Conservation (phyloP, 2,113 vertebrate species). For the Henicopernis longicauda region DNA sequence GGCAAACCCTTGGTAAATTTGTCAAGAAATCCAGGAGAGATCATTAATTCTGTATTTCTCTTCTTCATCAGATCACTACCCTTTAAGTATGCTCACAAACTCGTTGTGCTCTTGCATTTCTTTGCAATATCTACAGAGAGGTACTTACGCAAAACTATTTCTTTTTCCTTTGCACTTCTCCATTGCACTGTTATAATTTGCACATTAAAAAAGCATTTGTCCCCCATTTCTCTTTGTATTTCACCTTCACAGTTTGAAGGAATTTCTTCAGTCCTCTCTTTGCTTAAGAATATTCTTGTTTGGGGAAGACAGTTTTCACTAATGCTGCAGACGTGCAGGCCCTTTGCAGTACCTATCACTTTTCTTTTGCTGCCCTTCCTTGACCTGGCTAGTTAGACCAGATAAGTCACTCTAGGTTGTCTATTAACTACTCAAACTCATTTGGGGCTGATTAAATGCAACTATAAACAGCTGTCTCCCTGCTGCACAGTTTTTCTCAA, state of each 20-base stretch:
- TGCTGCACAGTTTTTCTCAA: background rate
- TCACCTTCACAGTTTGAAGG: background rate
- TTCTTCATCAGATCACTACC: constrained; percentile 8
- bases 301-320: background rate
- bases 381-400: background rate
- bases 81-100: constrained; percentile 1
- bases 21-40: background rate
- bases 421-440: background rate
- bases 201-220: background rate
- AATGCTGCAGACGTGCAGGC: background rate
- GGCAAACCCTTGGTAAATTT: background rate
- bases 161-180: background rate
- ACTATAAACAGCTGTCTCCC: background rate
- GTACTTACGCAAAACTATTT: background rate
- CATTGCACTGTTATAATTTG: background rate
- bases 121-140: background rate
- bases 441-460: background rate
- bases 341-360: background rate
- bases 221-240: background rate
- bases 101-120: background rate
- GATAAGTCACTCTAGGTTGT: background rate
- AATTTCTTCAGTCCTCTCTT: background rate
- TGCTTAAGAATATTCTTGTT: background rate
- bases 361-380: background rate
- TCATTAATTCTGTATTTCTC: background rate